phyloP scores from a whole-genome alignment of 2,797 vertebrate species.

The Dicrostonyx torquatus region DNA sequence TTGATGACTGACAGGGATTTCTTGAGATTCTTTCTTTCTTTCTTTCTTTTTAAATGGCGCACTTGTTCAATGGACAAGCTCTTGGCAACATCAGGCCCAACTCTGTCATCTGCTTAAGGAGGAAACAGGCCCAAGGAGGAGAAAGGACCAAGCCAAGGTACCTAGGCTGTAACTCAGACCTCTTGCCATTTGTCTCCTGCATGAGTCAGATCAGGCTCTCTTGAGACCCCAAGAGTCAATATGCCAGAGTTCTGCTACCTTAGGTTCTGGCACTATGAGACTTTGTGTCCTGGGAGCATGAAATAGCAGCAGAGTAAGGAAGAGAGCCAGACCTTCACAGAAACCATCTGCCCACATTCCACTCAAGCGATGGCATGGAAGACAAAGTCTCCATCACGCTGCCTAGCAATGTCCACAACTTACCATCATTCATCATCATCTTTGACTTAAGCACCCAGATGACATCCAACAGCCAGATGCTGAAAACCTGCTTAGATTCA shows the following conservation, averaged over 20 bases:
- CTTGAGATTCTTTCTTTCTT: neutral
- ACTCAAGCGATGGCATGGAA: neutral
- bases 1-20: neutral
- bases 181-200: neutral
- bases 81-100: neutral
- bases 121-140: neutral
- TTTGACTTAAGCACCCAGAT: neutral
- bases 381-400: neutral
- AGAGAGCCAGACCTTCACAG: fast-evolving
- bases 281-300: neutral
- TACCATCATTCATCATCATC: neutral
- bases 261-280: neutral
- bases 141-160: too few species aligned
- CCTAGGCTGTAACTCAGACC: too few species aligned
- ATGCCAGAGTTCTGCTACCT: neutral
- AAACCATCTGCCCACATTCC: too few species aligned
- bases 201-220: neutral
- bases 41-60: neutral
- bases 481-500: neutral
- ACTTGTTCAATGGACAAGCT: neutral
- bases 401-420: neutral
- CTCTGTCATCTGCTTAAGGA: neutral
- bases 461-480: neutral
- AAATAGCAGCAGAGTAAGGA: neutral
- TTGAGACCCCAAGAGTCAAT: neutral